Evolutionary conservation across 2,113 vertebrate species (phyloP).

Genomic region (Pelecanus crispus): DNA sequence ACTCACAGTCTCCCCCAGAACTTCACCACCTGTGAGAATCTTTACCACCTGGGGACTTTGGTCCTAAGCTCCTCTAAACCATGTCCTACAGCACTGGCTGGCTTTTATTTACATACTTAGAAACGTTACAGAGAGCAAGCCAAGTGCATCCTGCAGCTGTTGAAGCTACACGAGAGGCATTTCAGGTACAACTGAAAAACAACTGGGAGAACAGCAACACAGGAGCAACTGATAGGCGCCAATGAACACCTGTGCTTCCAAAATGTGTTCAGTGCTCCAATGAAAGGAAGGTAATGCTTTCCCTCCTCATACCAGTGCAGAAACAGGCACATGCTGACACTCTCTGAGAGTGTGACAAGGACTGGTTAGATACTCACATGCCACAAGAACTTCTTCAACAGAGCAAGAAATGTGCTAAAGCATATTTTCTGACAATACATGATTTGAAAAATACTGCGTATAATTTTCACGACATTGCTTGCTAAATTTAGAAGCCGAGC

Average conservation of each 20-base stretch:
- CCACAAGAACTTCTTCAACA: not conserved
- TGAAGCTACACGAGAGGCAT: not conserved
- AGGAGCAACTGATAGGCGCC: not conserved
- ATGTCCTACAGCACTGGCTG: not conserved
- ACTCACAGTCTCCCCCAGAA: no score
- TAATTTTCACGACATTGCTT: no score
- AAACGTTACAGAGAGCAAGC: not conserved
- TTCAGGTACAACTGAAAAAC: not conserved
- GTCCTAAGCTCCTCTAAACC: not conserved
- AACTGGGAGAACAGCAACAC: not conserved
- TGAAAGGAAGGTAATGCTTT: not conserved
- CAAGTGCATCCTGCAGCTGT: not conserved
- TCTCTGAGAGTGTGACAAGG: not conserved
- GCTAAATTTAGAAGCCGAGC: no score
- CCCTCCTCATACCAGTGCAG: not conserved
- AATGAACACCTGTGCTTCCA: not conserved
- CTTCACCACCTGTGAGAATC: no score
- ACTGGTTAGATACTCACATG: not conserved
- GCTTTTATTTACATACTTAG: not conserved
- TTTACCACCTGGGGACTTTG: not conserved
- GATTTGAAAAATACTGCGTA: no score
- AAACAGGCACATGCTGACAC: not conserved
- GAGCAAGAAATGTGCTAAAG: no score
- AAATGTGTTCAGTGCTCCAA: not conserved
- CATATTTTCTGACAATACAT: no score